Base-by-base conservation (phyloP, 2,113 vertebrate species). In the Grallaria varia region DNA sequence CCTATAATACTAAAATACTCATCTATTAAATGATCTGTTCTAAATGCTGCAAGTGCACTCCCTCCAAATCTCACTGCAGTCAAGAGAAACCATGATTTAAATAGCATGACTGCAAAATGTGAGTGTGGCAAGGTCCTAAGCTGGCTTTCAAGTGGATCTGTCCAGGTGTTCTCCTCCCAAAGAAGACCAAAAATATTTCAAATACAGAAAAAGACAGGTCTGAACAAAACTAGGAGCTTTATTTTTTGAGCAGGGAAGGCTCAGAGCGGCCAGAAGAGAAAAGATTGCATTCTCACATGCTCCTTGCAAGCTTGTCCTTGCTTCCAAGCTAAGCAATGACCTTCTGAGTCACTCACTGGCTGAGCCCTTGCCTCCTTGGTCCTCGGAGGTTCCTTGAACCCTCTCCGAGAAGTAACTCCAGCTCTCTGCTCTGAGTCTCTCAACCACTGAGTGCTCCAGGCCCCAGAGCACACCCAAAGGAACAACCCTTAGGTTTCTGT, bases 401-500 rank as follows among this genome's bases (percentile, higher is more conserved):
- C 6, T 15, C 28, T 44, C 31, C 24, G 37, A 82, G 64, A 63
- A 33, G 39, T 25, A 59, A 62, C 33, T 72, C 16, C 52, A 80
- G 45, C 14, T 55, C 21, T 60, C 52, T 77, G 25, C 58, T 72
- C 15, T 2, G 6, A 35, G 16, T 24, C 7, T 44, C 49, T 72
- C 53, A 35, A 59, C 25, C 5, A 3, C 8, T 6, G 5, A 22
- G 59, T 80, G 19, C 63, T 77, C 44, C 10, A 20, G 44, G 30
- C 15, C 33, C 30, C 49, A 47, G 45, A 1, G 0, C 53, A 53
- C 6, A 0, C 33, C 56, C 0, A 6, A 39, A 86, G 58, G 28
- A 56, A 49, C 33, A 73, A 8, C 8, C 6, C n/a, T 25, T 53
- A 45, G 44, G 27, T 33, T 73, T 69, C 45, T 42, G 10, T 76